Conservation (phyloP, 1,140 invertebrate genomes). For the Drosophila saltans region DNA sequence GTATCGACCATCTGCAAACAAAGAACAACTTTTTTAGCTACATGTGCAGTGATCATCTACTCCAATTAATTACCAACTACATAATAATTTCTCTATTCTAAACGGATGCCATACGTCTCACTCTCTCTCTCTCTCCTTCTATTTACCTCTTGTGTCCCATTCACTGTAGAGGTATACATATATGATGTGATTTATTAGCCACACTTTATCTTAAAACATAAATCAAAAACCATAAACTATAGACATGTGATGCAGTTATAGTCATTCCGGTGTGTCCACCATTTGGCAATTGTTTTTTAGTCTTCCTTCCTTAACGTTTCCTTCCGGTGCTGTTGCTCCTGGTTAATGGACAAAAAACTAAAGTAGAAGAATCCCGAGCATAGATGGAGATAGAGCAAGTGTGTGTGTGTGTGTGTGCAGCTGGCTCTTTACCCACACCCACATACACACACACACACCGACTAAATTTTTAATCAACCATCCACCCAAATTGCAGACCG, state of each 20-base stretch:
- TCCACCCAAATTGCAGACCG: constrained; percentile 37
- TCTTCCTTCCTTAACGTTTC: constrained; percentile 22
- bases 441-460: constrained; percentile 44
- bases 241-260: constrained; percentile 29
- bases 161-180: background rate
- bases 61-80: background rate
- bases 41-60: background rate
- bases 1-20: no score
- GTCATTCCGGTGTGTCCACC: constrained; percentile 26
- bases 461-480: constrained; percentile 80
- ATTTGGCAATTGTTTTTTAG: constrained; percentile 50
- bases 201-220: constrained; percentile 13
- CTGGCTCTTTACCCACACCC: constrained; percentile 49
- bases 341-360: constrained; percentile 44
- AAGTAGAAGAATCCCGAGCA: background rate
- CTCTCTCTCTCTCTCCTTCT: background rate
- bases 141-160: background rate
- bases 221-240: constrained; percentile 22
- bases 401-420: constrained; percentile 34
- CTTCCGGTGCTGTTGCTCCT: constrained; percentile 15
- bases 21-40: background rate
- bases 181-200: background rate
- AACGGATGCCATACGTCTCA: background rate
- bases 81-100: background rate
- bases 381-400: constrained; percentile 8